Base-by-base conservation (phyloP, 2,113 vertebrate genomes). In the Austrofundulus limnaeus region DNA sequence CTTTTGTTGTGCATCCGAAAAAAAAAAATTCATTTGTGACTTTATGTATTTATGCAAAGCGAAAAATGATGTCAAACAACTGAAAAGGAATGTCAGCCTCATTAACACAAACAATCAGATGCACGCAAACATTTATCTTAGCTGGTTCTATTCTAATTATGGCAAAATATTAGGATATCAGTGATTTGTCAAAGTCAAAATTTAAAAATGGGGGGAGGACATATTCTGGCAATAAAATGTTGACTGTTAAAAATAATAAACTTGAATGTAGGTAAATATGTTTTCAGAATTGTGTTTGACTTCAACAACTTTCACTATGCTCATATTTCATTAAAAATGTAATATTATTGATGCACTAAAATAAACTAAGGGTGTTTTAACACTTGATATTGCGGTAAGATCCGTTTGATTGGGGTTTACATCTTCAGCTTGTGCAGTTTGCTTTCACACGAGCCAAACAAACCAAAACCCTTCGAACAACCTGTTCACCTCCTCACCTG, bases 121-220 rank as follows among this genome's bases (percentile, higher is more conserved):
- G 19, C 3, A 49, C 21, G 50, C 21, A 51, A 17, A 34, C 1
- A 15, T 46, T 45, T 38, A 34, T 20, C 13, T 13, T 13, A 12
- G 21, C 7, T 31, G 37, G 31, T 14, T 51, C 16, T 45, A 19
- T 59, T 46, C 39, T 21, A 60, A 77, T 67, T 70, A 55, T 24
- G 8, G n/a, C 21, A 24, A 43, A 9, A 50, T 28, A 51, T 62
- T 61, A 55, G 52, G 45, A 64, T 49, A 25, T 19, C 41, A 61
- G 58, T 55, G 38, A 24, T 58, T 23, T 65, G 25, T 73, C 46
- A 47, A 53, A 39, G 23, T 51, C n/a, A n/a, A n/a, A n/a, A n/a
- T n/a, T n/a, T n/a, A n/a, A n/a, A n/a, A n/a, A 53, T 28, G 56
- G 19, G 5, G 13, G 20, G 17, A 1, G 15, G 17, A n/a, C 5